Percentiles rank a stretch among this genome's conserved stretches.
phyloP scores from a whole-genome alignment of 2,888 invertebrate species.

The Therioaphis trifolii region DNA sequence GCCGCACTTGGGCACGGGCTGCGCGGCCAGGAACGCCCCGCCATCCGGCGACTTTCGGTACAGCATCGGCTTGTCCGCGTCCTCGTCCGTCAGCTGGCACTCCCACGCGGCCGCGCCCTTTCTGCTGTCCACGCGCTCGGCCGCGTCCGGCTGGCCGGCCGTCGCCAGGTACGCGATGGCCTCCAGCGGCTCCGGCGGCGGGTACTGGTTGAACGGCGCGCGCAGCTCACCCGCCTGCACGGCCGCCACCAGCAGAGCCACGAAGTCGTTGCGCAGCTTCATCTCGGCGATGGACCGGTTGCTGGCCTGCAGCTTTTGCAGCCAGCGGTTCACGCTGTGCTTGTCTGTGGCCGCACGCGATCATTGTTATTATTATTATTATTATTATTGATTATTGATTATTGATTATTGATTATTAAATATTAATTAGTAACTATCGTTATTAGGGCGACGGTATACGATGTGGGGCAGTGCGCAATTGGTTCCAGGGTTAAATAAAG shows the following conservation, averaged over 20 bases:
- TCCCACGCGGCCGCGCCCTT: conserved; percentile 66
- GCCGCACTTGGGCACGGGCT: conserved; percentile 73
- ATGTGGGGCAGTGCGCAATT: no score
- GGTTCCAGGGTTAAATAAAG: no score
- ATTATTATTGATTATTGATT: no score
- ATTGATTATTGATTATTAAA: no score
- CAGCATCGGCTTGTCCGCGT: conserved; percentile 69
- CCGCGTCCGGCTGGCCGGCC: conserved; percentile 67
- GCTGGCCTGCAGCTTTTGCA: conserved; percentile 70
- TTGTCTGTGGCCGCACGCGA: no score
- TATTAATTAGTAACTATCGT: no score
- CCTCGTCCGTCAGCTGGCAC: conserved; percentile 65
- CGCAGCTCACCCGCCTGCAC: conserved; percentile 70
- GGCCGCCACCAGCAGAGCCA: conserved; percentile 71
- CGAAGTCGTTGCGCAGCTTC: conserved; percentile 72
- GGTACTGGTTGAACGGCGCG: conserved; percentile 71
- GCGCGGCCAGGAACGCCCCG: conserved; percentile 72
- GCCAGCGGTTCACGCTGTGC: conserved; percentile 71
- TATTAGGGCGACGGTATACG: no score
- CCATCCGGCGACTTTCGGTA: conserved; percentile 73
- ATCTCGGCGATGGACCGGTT: conserved; percentile 71
- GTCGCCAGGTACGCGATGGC: conserved; percentile 69
- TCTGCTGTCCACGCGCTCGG: conserved; percentile 63
- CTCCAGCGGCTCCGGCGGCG: conserved; percentile 69
- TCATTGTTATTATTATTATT: no score